Evolutionary conservation across 2,888 invertebrate genomes (phyloP), one percentile per base, ranked within the genome.

Genomic region (Beris morrisii): DNA sequence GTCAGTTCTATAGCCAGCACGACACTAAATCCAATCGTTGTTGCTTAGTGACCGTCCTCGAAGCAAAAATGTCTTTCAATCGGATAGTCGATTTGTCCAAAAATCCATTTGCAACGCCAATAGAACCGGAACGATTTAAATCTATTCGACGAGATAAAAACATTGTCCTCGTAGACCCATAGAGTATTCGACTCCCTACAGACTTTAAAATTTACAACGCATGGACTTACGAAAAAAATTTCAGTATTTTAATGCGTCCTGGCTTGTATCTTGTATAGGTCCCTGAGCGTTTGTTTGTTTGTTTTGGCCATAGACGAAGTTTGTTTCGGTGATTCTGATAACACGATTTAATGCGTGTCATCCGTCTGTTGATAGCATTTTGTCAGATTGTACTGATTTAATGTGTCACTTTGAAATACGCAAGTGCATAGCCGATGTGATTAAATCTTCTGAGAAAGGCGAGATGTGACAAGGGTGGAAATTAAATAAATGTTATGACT

Each of bases 91-190:
- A 53, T 64, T 55, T 54, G 55, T 64, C 48, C 71, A 69, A 71
- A 72, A 72, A 71, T 71, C 71, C 71, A 72, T 71, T 72, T 67
- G 70, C 67, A 70, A 69, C 71, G 67, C 70, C 71, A 70, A 71
- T 72, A 70, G 67, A 71, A 70, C 71, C 71, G 70, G 70, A 70
- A 72, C 72, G 70, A 70, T 70, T 71, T 71, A 70, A 72, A 72
- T 70, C 70, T 70, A 70, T 72, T 72, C 70, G 44, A 30, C 15
- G 32, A 69, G 69, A 69, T 70, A 71, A 72, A 71, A 72, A 65
- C 46, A 65, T 56, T 32, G 64, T 64, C 64, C 64, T 64, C 44
- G 54, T 28, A 22, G 31, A 45, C 7, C 46, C 50, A 43, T 46
- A 31, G 46, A 15, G 45, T 45, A 30, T 45, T 28, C 30, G 57